phyloP scores from a whole-genome alignment of 2,888 invertebrate genomes.

The Carcina quercana region DNA sequence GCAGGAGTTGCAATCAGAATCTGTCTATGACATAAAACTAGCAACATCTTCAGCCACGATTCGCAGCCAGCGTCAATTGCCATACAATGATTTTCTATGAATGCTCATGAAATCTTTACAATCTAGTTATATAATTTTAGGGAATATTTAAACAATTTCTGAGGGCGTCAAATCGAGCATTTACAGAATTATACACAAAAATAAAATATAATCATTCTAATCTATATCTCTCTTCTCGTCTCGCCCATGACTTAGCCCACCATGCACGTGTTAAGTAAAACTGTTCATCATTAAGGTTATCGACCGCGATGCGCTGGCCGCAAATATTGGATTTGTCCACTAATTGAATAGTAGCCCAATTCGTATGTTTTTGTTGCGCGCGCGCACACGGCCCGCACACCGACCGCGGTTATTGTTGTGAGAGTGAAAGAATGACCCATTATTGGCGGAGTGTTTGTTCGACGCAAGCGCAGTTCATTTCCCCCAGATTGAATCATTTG shows the following conservation, averaged over 20 bases:
- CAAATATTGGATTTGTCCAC: constrained; percentile 26
- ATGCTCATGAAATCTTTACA: too few species aligned
- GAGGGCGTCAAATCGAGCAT: too few species aligned
- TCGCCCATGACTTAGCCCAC: constrained; percentile 4
- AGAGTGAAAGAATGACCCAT: not conserved
- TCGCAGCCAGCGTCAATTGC: too few species aligned
- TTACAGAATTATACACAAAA: not conserved
- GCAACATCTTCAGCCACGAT: too few species aligned
- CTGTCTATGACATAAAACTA: too few species aligned
- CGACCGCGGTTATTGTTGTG: not conserved
- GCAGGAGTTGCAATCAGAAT: too few species aligned
- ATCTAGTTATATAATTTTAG: too few species aligned
- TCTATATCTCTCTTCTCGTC: not conserved
- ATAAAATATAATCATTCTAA: not conserved
- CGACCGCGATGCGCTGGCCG: constrained; percentile 24
- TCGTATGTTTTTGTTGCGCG: constrained; percentile 4
- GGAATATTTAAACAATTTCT: too few species aligned
- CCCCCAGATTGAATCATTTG: too few species aligned
- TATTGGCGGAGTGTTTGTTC: not conserved
- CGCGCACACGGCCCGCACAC: too few species aligned
- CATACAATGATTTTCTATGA: too few species aligned
- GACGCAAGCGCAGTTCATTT: too few species aligned
- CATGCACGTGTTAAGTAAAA: constrained; percentile 18
- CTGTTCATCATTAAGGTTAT: constrained; percentile 30
- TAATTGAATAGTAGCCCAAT: constrained; percentile 18